Evolutionary conservation across 2,113 vertebrate genomes (phyloP).

Genomic region (Apodemus speciosus): DNA sequence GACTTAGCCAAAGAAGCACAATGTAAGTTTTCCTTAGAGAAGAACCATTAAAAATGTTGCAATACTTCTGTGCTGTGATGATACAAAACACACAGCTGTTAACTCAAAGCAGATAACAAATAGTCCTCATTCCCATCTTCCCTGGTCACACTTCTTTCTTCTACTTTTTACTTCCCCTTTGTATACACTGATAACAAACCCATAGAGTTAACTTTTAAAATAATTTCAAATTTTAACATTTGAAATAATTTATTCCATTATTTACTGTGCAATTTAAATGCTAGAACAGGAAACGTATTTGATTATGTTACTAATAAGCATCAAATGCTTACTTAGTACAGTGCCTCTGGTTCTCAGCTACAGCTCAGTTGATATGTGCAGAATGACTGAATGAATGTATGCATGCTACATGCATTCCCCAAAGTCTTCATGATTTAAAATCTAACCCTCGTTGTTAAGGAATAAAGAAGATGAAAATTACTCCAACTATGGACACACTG

Average conservation of each 20-base stretch:
- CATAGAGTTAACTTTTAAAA: neutral
- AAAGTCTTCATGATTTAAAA: neutral
- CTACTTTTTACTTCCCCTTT: neutral
- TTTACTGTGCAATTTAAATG: neutral
- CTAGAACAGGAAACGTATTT: neutral
- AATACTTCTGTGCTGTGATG: neutral
- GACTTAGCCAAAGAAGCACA: neutral
- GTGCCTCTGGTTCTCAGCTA: neutral
- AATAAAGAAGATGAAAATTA: neutral
- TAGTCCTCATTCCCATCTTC: neutral
- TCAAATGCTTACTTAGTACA: neutral
- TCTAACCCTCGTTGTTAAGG: neutral
- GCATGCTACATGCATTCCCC: too few relatives aligned
- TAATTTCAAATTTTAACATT: neutral
- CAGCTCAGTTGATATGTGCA: neutral
- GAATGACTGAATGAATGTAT: neutral
- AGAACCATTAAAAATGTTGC: neutral
- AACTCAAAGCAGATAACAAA: neutral
- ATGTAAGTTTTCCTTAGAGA: neutral
- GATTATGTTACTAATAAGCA: neutral
- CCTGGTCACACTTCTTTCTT: neutral
- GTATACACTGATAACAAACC: neutral
- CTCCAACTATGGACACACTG: neutral
- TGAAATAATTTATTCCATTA: neutral
- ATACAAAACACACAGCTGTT: neutral